Evolutionary conservation across 2,113 vertebrate genomes (phyloP).

Genomic region (Passer montanus): DNA sequence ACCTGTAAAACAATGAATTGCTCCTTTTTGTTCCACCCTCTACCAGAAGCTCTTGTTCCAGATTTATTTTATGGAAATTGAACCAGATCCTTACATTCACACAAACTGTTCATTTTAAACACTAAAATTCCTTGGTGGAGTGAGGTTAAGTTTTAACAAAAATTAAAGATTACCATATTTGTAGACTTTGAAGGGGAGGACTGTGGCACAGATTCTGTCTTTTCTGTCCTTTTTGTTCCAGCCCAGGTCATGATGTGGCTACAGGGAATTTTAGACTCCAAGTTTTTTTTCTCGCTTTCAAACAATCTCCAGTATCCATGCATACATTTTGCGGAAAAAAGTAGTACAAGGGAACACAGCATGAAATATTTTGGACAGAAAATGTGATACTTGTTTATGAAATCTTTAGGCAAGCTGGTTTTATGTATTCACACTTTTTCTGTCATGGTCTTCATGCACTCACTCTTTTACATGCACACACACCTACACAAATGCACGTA

Average conservation of each 20-base stretch:
- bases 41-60: not conserved
- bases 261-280: not conserved
- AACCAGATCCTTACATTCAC: not conserved
- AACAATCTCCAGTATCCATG: not conserved
- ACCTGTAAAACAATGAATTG: not conserved
- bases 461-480: not conserved
- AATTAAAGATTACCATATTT: not conserved
- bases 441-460: not conserved
- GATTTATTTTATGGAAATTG: not conserved
- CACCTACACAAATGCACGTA: rapidly evolving
- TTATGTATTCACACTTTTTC: not conserved
- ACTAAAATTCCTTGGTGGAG: not conserved
- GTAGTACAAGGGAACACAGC: not conserved
- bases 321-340: not conserved
- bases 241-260: not conserved
- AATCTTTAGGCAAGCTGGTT: not conserved
- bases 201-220: not conserved
- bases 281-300: not conserved
- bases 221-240: not conserved
- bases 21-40: not conserved
- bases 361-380: not conserved
- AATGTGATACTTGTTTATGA: not conserved
- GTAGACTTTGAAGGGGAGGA: not conserved
- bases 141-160: not conserved
- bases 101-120: not conserved